phyloP scores from a whole-genome alignment of 2,888 invertebrate species.

The Oligia fasciuncula region DNA sequence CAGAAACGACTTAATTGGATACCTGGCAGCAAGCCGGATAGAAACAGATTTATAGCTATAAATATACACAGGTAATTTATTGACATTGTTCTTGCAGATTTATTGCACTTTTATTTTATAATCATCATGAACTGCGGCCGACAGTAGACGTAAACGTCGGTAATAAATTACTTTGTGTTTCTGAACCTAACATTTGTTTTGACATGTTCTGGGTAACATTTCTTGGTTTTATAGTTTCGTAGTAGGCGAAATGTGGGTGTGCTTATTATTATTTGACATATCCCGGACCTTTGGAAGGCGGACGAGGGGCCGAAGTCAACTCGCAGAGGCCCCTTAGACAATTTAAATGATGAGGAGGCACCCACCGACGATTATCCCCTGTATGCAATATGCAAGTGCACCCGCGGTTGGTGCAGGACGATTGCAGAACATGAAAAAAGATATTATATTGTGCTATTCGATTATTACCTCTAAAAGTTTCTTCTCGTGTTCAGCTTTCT shows the following conservation, averaged over 20 bases:
- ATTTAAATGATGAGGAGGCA: background rate
- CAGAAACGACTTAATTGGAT: constrained; percentile 36
- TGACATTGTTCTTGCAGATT: constrained; percentile 31
- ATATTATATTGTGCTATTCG: background rate
- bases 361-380: background rate
- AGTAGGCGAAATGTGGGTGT: background rate
- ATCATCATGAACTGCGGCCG: constrained; percentile 12
- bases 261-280: background rate
- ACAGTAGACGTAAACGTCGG: constrained; percentile 12
- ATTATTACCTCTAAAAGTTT: constrained; percentile 89
- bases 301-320: background rate
- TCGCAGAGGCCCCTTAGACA: background rate
- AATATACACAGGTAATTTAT: constrained; percentile 43
- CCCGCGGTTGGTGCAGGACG: background rate
- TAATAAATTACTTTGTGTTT: constrained; percentile 12
- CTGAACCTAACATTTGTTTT: constrained; percentile 15
- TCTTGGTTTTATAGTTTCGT: background rate
- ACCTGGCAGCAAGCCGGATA: constrained; percentile 25
- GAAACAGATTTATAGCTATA: constrained; percentile 43
- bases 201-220: background rate
- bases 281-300: background rate
- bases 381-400: background rate
- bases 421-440: background rate
- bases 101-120: constrained; percentile 35
- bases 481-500: constrained; percentile 93